A percentile compares a stretch with the other conserved stretches of the same genome.
Evolutionary conservation across 2,888 invertebrate genomes (phyloP).

Genomic region (Tipula vernalis): DNA sequence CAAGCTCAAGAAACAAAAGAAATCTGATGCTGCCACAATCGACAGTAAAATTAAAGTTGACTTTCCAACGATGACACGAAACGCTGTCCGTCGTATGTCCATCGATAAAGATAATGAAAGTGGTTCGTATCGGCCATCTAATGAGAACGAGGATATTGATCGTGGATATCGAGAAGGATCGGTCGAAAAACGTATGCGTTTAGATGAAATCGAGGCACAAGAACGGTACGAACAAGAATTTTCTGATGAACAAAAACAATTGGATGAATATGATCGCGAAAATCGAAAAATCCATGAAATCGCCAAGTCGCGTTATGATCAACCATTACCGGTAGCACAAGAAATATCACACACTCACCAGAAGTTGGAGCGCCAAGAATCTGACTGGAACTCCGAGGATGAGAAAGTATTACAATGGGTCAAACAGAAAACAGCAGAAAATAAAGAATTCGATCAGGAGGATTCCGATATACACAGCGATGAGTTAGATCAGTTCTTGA

Average conservation of each 20-base stretch:
- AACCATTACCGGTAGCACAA: conserved; percentile 30
- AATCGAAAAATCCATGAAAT: conserved; percentile 41
- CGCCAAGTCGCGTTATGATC: conserved; percentile 31
- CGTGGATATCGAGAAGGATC: conserved; percentile 36
- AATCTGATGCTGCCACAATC: background rate
- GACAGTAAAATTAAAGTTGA: conserved; percentile 14
- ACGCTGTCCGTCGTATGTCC: background rate
- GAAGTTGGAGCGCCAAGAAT: conserved; percentile 32
- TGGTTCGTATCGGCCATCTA: conserved; percentile 28
- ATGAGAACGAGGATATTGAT: conserved; percentile 23
- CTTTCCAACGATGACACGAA: conserved; percentile 10
- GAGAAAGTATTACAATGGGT: conserved; percentile 34
- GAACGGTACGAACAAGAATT: conserved; percentile 32
- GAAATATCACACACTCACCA: conserved; percentile 14
- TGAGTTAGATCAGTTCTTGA: conserved; percentile 10
- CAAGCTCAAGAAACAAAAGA: conserved; percentile 25
- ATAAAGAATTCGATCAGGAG: conserved; percentile 27
- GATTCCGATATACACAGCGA: conserved; percentile 23
- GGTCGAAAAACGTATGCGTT: conserved; percentile 34
- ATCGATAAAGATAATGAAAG: conserved; percentile 33
- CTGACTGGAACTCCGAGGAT: conserved; percentile 34
- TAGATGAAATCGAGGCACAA: conserved; percentile 24
- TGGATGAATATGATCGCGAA: conserved; percentile 43
- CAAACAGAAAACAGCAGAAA: conserved; percentile 33
- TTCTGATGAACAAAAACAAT: conserved; percentile 42